phyloP scores from a whole-genome alignment of 2,113 vertebrate genomes.

The Motacilla alba region DNA sequence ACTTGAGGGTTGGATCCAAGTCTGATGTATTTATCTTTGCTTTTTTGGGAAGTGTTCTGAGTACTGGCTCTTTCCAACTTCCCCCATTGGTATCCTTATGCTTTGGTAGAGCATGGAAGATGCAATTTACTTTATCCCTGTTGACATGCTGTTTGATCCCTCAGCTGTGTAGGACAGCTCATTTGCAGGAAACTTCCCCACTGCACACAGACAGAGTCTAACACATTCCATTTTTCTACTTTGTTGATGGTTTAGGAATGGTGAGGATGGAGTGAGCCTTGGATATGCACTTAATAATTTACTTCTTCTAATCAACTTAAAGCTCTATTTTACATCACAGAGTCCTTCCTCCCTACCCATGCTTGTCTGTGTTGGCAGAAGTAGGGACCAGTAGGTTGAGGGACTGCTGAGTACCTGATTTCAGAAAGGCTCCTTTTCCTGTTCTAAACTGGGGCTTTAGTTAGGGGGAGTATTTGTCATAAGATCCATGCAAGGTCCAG shows the following conservation, averaged over 20 bases:
- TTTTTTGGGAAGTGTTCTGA: not conserved
- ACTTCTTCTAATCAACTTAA: not conserved
- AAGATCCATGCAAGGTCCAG: not conserved
- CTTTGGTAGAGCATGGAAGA: not conserved
- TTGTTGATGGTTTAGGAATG: not conserved
- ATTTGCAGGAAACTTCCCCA: not conserved
- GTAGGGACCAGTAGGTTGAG: not conserved
- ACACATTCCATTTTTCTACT: not conserved
- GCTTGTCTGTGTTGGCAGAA: not conserved
- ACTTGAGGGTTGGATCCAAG: not conserved
- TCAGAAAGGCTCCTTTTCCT: not conserved
- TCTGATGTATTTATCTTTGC: not conserved
- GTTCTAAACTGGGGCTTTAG: not conserved
- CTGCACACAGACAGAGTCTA: not conserved
- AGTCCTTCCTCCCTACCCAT: rapidly evolving
- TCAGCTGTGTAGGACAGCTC: not conserved
- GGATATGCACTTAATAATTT: not conserved
- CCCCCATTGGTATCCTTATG: not conserved
- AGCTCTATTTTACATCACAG: not conserved
- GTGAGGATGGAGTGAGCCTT: not conserved
- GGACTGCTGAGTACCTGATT: not conserved
- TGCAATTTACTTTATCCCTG: not conserved
- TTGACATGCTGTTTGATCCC: not conserved
- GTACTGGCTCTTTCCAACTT: not conserved
- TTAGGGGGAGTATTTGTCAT: not conserved